These are phyloP conservation scores for Papilio demoleus DNA, from an alignment of 2,888 invertebrate species.

Conservation along the genomic window DNA sequence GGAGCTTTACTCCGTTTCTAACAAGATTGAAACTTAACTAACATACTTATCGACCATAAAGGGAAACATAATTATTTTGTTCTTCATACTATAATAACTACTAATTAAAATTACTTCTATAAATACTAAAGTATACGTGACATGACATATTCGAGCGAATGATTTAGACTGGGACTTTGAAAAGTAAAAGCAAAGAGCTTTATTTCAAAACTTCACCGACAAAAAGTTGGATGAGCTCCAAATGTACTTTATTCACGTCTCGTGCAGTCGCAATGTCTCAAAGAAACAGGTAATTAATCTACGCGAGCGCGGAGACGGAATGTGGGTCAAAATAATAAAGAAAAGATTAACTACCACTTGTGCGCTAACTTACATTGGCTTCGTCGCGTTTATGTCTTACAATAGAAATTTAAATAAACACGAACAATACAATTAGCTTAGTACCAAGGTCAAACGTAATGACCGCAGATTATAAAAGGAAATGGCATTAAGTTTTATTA, in stretches of 20 bases:
- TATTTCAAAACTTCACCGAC: constrained; percentile 46
- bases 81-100: background rate
- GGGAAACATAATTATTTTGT: constrained; percentile 34
- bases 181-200: constrained; percentile 16
- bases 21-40: constrained; percentile 68
- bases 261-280: constrained; percentile 59
- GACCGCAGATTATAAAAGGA: constrained; percentile 29
- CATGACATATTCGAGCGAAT: background rate
- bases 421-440: constrained; percentile 32
- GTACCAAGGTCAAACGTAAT: constrained; percentile 37
- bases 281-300: constrained; percentile 65
- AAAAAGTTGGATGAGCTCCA: constrained; percentile 61
- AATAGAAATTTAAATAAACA: constrained; percentile 24
- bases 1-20: constrained; percentile 55
- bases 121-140: background rate
- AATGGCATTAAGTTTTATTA: constrained; percentile 34
- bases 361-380: constrained; percentile 33
- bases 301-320: constrained; percentile 52
- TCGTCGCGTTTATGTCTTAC: constrained; percentile 24
- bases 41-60: constrained; percentile 49
- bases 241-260: constrained; percentile 61
- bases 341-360: constrained; percentile 52
- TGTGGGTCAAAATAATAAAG: constrained; percentile 63
- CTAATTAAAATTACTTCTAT: background rate
- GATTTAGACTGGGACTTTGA: background rate